A percentile compares a stretch with the other conserved stretches of the same genome.
phyloP scores from a whole-genome alignment of 37 sponge, comb jelly and placozoan genomes.

The Tethya wilhelma region DNA sequence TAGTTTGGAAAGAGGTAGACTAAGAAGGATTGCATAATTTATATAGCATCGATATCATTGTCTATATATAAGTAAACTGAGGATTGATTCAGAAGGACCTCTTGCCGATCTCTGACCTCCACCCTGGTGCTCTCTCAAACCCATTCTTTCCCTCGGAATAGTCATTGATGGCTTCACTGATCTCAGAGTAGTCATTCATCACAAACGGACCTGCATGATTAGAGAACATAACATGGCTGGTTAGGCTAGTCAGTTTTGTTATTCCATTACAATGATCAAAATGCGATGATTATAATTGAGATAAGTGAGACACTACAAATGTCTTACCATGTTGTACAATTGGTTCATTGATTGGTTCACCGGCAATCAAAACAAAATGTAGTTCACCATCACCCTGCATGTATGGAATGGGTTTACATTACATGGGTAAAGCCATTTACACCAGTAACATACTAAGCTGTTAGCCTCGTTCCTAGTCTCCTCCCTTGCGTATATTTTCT shows the following conservation, averaged over 20 bases:
- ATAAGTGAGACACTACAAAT: no score
- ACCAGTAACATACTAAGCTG: neutral
- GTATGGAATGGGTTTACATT: neutral
- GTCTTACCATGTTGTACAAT: constrained; percentile 79
- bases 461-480: no score
- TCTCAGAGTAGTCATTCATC: constrained; percentile 92
- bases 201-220: constrained; percentile 92
- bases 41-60: neutral
- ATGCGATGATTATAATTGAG: no score
- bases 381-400: constrained; percentile 42
- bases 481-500: no score
- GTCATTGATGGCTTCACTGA: constrained; percentile 81
- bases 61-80: neutral
- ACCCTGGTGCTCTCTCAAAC: constrained; percentile 68
- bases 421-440: neutral
- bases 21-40: no score
- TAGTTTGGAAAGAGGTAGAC: no score
- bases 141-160: constrained; percentile 71
- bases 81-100: neutral
- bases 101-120: constrained; percentile 74
- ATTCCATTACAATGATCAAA: neutral
- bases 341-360: constrained; percentile 89
- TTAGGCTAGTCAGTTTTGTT: no score
- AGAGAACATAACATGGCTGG: neutral
- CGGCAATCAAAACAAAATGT: constrained; percentile 91